phyloP scores from a whole-genome alignment of 2,113 vertebrate species.

The Leptobrachium leishanense region DNA sequence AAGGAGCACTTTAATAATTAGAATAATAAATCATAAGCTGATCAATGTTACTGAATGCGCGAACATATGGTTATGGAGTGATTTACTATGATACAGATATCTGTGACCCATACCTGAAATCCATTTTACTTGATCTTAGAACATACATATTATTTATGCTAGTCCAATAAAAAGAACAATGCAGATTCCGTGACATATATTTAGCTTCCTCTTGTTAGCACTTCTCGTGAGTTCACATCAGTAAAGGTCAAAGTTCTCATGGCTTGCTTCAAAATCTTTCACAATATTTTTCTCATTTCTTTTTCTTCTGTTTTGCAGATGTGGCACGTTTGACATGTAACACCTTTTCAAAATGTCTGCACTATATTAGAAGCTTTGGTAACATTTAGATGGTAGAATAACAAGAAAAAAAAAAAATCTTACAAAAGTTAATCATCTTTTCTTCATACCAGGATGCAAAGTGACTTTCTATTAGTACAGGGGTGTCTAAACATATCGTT shows the following conservation, averaged over 20 bases:
- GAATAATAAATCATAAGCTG: conserved; percentile 41
- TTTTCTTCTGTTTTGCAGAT: too few relatives aligned
- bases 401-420: too few relatives aligned
- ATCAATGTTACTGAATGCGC: conserved; percentile 35
- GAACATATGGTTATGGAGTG: conserved; percentile 30
- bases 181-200: not conserved
- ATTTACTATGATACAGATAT: conserved; percentile 38
- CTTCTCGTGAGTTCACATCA: not conserved
- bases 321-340: too few relatives aligned
- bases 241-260: not conserved
- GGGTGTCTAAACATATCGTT: too few relatives aligned
- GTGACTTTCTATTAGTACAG: too few relatives aligned
- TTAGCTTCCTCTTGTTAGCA: not conserved
- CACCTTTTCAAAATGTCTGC: too few relatives aligned
- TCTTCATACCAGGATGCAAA: too few relatives aligned
- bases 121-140: not conserved
- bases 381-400: too few relatives aligned
- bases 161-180: not conserved
- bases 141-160: not conserved
- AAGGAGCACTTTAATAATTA: conserved; percentile 39
- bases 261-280: too few relatives aligned
- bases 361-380: too few relatives aligned
- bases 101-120: not conserved
- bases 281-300: too few relatives aligned
- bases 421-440: too few relatives aligned